Percentiles rank a stretch among this genome's conserved stretches.
Evolutionary conservation across 2,797 vertebrate genomes (phyloP).

Genomic region (Corythornis leucogaster): DNA sequence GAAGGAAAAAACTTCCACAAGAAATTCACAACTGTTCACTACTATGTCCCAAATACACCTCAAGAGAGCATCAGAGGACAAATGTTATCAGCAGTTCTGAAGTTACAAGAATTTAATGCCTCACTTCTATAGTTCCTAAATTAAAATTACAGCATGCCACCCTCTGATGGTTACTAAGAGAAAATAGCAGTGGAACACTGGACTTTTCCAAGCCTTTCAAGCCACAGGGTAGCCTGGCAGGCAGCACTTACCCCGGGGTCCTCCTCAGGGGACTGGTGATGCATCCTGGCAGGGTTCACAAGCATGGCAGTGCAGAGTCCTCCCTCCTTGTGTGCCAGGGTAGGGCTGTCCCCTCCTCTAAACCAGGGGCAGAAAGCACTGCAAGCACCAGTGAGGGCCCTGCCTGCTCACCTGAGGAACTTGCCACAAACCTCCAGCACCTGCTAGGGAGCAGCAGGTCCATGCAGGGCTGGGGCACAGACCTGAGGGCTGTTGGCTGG

Average conservation of each 20-base stretch:
- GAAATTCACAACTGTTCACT: not conserved
- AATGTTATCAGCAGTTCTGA: not conserved
- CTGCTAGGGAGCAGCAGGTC: rapidly evolving
- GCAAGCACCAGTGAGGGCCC: rapidly evolving
- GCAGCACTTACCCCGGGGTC: rapidly evolving
- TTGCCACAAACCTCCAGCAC: not conserved
- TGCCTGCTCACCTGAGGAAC: rapidly evolving
- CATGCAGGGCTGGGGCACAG: rapidly evolving
- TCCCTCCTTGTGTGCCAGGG: rapidly evolving
- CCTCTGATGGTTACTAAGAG: not conserved
- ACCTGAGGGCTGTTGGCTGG: rapidly evolving
- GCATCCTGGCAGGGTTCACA: rapidly evolving
- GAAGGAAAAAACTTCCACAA: not conserved
- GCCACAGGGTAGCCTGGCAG: rapidly evolving
- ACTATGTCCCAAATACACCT: not conserved
- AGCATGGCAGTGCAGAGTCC: rapidly evolving
- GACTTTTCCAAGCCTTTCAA: rapidly evolving
- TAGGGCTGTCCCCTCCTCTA: not conserved
- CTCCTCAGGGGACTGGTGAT: rapidly evolving
- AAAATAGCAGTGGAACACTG: rapidly evolving
- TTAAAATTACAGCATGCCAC: not conserved
- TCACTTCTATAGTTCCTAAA: not conserved
- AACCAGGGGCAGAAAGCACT: not conserved
- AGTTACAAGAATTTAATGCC: rapidly evolving
- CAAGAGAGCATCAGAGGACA: rapidly evolving